Evolutionary conservation across 2,888 invertebrate species (phyloP), one percentile per base, ranked within the genome.

Genomic region (Caenorhabditis parvicauda): DNA sequence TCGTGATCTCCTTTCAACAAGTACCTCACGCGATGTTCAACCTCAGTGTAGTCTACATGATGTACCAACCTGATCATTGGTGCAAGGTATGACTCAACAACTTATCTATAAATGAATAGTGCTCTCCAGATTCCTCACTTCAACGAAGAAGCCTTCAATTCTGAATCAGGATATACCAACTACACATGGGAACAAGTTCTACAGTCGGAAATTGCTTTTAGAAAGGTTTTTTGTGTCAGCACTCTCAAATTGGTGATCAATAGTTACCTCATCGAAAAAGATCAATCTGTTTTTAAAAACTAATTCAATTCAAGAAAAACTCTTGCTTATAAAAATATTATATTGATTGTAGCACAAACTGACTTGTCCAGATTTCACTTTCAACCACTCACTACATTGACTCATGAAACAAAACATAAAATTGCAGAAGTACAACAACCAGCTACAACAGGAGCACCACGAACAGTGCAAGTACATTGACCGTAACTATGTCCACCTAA

Each of bases 21-120:
- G 70, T 81, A 41, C 81, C 81, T 12, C 81, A 81, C 46, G 81
- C 81, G 17, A 81, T 81, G 81, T 77, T 80, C 70, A 79, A 78
- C 64, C 60, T 74, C 2, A 67, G 66, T 2, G 77, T 80, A 35
- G 76, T 81, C 25, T 81, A 81, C 66, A 80, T 81, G 74, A 81
- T 79, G 70, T 77, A 77, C 59, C 71, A 74, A 49, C 81, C 81
- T 24, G 80, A 80, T 54, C 80, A 80, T 67, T 77, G 78, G 74
- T 81, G 79, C 58, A 69, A 72, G 54, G 70, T 70, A 37, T 19
- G 27, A 6, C 4, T 43, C n/a, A 39, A 27, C 25, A 22, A 7
- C 49, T 27, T 19, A 17, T 39, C 21, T 19, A 5, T 9, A 35
- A 47, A 14, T 7, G 5, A 42, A 21, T 9, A 12, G 9, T 35